Conservation (phyloP, 2,113 vertebrate species). For the Catharus fuscescens region DNA sequence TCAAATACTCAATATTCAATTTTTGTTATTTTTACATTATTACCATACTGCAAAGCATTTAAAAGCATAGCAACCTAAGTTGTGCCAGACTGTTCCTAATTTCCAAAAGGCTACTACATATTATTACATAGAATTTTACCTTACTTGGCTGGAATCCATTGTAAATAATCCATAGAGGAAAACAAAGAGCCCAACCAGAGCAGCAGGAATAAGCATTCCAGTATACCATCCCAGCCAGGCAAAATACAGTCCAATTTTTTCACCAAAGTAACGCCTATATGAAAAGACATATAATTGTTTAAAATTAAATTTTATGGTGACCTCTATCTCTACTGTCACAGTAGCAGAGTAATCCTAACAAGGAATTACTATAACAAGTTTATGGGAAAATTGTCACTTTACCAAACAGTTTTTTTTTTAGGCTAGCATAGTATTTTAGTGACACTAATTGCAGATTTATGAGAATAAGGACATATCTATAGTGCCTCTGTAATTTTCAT, state of each 20-base stretch:
- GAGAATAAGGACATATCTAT: not conserved
- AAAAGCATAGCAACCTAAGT: not conserved
- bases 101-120: not conserved
- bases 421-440: not conserved
- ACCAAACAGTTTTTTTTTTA: not conserved
- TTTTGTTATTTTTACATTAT: not conserved
- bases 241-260: constrained; percentile 98
- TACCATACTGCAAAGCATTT: not conserved
- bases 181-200: constrained; percentile 94
- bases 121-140: constrained; percentile 72
- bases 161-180: constrained; percentile 98
- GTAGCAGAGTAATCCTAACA: not conserved
- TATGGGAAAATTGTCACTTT: not conserved
- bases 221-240: constrained; percentile 99
- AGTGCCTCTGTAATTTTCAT: not conserved
- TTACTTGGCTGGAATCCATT: constrained; percentile 98
- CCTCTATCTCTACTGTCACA: not conserved
- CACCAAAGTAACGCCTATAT: constrained; percentile 93
- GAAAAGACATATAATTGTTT: not conserved
- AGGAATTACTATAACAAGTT: not conserved
- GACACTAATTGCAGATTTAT: not conserved
- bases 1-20: not conserved
- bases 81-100: not conserved
- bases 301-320: not conserved
- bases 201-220: constrained; percentile 97